Evolutionary conservation across 2,113 vertebrate species (phyloP), one percentile per base, ranked within the genome.

Genomic region (Etia nguti): DNA sequence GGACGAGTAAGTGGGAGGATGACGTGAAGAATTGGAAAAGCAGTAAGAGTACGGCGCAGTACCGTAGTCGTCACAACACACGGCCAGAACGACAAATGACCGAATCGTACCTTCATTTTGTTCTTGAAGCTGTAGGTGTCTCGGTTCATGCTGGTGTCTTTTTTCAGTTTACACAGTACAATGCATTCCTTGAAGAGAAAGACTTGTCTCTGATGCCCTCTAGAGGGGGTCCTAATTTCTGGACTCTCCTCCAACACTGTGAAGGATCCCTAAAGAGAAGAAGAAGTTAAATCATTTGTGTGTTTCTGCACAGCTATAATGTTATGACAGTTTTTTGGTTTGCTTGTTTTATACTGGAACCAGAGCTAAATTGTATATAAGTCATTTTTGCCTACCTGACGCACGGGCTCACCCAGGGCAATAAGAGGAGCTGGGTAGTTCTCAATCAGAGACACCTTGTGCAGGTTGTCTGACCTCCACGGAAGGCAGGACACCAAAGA

Each of bases 191-290:
- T 98, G 90, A 99, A 99, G 87, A 99, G 97, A 93, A 99, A 99
- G n/a, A 98, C 96, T 0, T 99, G 98, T 79, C 98, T 97, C 87
- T 98, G 98, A 92, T 99, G 98, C 86, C 98, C 98, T 92, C 98
- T 98, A 94, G 97, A 97, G 6, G 97, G 94, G 81, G 97, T 96
- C 81, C 98, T 96, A 0, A 97, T 96, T 5, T 98, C 98, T 0
- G 98, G 98, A 1, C 98, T 96, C 22, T 99, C 98, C 89, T 99
- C 99, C 98, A 98, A 99, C 20, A 99, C 98, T 0, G 97, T 97
- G 91, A 99, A 98, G 52, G 97, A 95, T 18, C 98, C 98, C 99
- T 99, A 12, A 10, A 7, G 36, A 5, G 10, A 2, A 43, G 26
- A 75, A 15, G 3, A 26, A 24, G 1, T 7, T 15, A 46, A 26